Conservation (phyloP, 2,113 vertebrate species). For the Spea bombifrons region DNA sequence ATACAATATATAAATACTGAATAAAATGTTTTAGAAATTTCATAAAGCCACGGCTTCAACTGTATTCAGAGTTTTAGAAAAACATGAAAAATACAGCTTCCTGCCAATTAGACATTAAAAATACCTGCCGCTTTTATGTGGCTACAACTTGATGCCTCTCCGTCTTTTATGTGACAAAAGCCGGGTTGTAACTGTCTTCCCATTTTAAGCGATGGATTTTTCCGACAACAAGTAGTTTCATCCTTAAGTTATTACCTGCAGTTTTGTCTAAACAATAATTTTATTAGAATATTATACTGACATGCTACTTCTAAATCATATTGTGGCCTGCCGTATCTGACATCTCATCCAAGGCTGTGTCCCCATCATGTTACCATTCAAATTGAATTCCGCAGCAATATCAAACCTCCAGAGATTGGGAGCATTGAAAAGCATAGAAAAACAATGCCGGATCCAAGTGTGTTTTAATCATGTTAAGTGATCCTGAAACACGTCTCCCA, state of each 20-base stretch:
- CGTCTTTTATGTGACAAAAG: conserved; percentile 35
- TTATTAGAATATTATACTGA: conserved; percentile 49
- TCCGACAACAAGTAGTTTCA: conserved; percentile 36
- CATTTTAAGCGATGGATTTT: conserved; percentile 44
- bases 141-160: conserved; percentile 17
- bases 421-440: conserved; percentile 39
- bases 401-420: conserved; percentile 37
- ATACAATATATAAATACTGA: too few relatives aligned
- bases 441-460: conserved; percentile 45
- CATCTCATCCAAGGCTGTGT: conserved; percentile 46
- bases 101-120: conserved; percentile 14
- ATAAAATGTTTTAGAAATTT: too few relatives aligned
- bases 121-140: neutral
- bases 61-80: neutral
- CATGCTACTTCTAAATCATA: conserved; percentile 42
- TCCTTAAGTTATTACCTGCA: conserved; percentile 47
- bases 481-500: conserved; percentile 29
- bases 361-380: conserved; percentile 46
- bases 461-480: conserved; percentile 44
- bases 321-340: conserved; percentile 36
- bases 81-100: neutral
- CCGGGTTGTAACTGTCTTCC: conserved; percentile 27
- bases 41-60: neutral
- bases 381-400: conserved; percentile 45
- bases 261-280: conserved; percentile 50